Base-by-base conservation (phyloP, 1,140 invertebrate species). In the Leptopilina clavipes region DNA sequence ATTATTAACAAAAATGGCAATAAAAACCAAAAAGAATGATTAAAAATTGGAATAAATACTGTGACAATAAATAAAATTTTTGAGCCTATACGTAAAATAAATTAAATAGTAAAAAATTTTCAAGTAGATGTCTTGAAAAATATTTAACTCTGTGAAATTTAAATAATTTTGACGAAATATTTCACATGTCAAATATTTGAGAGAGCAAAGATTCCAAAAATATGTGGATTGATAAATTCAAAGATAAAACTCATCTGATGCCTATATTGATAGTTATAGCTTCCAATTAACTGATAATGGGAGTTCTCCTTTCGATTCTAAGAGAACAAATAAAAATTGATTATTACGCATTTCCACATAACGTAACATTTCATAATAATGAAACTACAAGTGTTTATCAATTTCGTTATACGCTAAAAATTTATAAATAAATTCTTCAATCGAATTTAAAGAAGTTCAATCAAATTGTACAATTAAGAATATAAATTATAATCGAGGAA, bases 241-340 rank as follows among this genome's bases (percentile, higher is more conserved):
- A 17, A 52, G 14, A 48, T 48, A 48, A 52, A 5, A 52, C 6
- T 17, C 5, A 8, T 17, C 48, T 52, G 19, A 71, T 52, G n/a
- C 5, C 25, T 31, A 52, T 52, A 52, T 17, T 52, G 48, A 17
- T 52, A 52, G n/a, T 52, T 17, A n/a, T n/a, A n/a, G 6, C 14
- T 17, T n/a, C 17, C 48, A 52, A 52, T 52, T 52, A 52, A 14
- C 70, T 22, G 37, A 43, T 75, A 56, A 74, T 65, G 25, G 19
- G 19, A 54, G 12, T 40, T 22, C 40, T 65, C 19, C 1, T 65
- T 65, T 22, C 10, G 40, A 71, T 40, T 71, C 70, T n/a, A 40
- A 14, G 25, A 18, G 40, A 73, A 56, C 6, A 40, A 73, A 73
- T 56, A 73, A 31, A 43, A 71, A 70, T n/a, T 71, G 40, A 71